A percentile compares a stretch with the other conserved stretches of the same genome.
These are phyloP conservation scores for Plodia interpunctella DNA, from an alignment of 1,140 invertebrate species.

Conservation along the genomic window DNA sequence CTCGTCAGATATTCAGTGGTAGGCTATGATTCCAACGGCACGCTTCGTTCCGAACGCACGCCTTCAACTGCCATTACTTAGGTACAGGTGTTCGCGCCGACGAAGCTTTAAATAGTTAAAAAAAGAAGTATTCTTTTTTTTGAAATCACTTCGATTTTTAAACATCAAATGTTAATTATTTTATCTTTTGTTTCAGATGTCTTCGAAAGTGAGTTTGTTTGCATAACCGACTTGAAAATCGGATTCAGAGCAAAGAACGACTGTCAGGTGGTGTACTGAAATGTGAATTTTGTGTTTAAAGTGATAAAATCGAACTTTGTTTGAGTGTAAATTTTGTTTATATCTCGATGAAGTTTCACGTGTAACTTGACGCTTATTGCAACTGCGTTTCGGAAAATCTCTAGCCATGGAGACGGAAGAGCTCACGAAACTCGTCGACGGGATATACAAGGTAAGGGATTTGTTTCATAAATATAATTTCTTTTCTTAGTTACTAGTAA, in stretches of 20 bases:
- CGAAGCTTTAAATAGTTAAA: slow-evolving; percentile 3
- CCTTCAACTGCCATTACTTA: slow-evolving; percentile 20
- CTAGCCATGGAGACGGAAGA: slow-evolving; percentile 89
- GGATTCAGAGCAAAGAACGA: slow-evolving; percentile 30
- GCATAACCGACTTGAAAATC: slow-evolving; percentile 42
- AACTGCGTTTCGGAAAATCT: slow-evolving; percentile 43
- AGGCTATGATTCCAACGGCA: slow-evolving; percentile 46
- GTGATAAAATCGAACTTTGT: slow-evolving; percentile 57
- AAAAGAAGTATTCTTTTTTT: not conserved
- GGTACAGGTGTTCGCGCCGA: slow-evolving; percentile 16
- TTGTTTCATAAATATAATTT: slow-evolving; percentile 4
- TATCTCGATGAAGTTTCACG: slow-evolving; percentile 62
- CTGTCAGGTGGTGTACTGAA: slow-evolving; percentile 46
- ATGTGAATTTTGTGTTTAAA: slow-evolving; percentile 67
- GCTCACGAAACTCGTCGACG: slow-evolving; percentile 92
- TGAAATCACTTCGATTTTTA: slow-evolving; percentile 12
- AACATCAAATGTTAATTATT: slow-evolving; percentile 22
- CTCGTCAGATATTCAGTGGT: slow-evolving; percentile 36
- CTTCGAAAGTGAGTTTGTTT: slow-evolving; percentile 46
- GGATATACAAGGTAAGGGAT: slow-evolving; percentile 88
- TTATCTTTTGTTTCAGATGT: slow-evolving; percentile 69
- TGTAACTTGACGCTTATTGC: slow-evolving; percentile 48
- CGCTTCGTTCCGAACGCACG: slow-evolving; percentile 44
- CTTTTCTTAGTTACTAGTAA: not conserved
- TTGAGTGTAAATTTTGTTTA: slow-evolving; percentile 45